phyloP scores from a whole-genome alignment of 2,888 invertebrate genomes.

The Chesias legatella region DNA sequence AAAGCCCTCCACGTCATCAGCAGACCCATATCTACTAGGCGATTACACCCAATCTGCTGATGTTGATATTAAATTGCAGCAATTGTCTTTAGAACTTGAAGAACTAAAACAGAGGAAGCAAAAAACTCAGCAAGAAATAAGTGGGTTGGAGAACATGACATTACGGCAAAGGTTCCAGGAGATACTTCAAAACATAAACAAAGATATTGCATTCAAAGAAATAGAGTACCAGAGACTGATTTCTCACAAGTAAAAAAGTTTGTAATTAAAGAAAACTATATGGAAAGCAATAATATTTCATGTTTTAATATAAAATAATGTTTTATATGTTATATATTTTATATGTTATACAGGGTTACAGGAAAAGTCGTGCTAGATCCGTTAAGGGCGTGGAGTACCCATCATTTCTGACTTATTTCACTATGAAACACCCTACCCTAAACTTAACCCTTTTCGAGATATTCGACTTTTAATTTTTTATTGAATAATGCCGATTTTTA shows the following conservation, averaged over 20 bases:
- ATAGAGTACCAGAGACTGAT: slow-evolving; percentile 80
- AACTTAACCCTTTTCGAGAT: too few relatives aligned
- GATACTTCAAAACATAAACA: slow-evolving; percentile 87
- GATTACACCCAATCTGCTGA: slow-evolving; percentile 20
- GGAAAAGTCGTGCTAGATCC: too few relatives aligned
- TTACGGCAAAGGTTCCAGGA: slow-evolving; percentile 91
- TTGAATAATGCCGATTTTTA: too few relatives aligned
- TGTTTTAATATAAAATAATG: too few relatives aligned
- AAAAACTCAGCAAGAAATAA: slow-evolving; percentile 91
- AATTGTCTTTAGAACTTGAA: slow-evolving; percentile 86
- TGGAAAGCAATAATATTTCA: too few relatives aligned
- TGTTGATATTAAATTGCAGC: slow-evolving; percentile 80
- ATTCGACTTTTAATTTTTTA: too few relatives aligned
- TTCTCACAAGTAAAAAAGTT: slow-evolving; percentile 30
- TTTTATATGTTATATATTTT: too few relatives aligned
- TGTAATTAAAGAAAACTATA: not conserved
- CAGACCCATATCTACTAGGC: slow-evolving; percentile 10
- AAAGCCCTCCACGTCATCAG: slow-evolving; percentile 28
- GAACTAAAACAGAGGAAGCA: slow-evolving; percentile 87
- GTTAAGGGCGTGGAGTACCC: too few relatives aligned
- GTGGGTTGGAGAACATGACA: slow-evolving; percentile 91
- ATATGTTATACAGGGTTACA: too few relatives aligned
- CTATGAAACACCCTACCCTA: too few relatives aligned
- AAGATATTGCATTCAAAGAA: slow-evolving; percentile 90
- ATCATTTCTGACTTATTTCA: too few relatives aligned